Base-by-base conservation (phyloP, 2,113 vertebrate species). In the Centropristis striata region DNA sequence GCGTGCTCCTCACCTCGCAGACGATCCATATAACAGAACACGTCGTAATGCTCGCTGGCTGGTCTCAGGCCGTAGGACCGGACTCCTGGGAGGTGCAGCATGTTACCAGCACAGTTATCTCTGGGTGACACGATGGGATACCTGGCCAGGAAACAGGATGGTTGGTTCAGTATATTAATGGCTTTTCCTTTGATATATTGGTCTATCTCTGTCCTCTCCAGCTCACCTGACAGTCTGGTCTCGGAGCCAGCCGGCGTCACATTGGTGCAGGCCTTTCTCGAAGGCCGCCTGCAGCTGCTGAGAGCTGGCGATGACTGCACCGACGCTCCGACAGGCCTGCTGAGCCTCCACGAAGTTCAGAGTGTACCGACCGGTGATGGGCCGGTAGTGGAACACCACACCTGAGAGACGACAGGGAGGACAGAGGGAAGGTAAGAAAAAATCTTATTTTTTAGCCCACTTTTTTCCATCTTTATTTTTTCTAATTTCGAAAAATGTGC, bases 141-240 rank as follows among this genome's bases (percentile, higher is more conserved):
- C 86, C 98, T 99, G 81, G 37, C 21, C 36, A 86, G 3, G 15
- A 42, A 55, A 63, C 42, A 72, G 14, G 21, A 71, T 23, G 57
- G 4, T 13, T 16, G 5, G 10, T 54, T 4, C 18, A 50, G 1
- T 20, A 23, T 67, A 16, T 58, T 63, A 37, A 36, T 2, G 4
- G 32, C 32, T 12, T 42, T 63, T 53, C 44, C 10, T 51, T 37
- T 59, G 10, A 8, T 25, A 20, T 46, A 20, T 18, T 8, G 58
- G 11, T 68, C 13, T 46, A 2, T 13, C 27, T 8, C 10, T 36
- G 49, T 8, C 32, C 32, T 32, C 27, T 68, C 20, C 12, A 47
- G 3, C 79, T 92, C 88, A 98, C 98, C 98, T 97, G 88, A 98
- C 98, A 0, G 96, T 97, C 94, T 98, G 98, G 90, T 99, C 98